phyloP scores from a whole-genome alignment of 1,140 invertebrate species.

The Frieseomelitta varia region DNA sequence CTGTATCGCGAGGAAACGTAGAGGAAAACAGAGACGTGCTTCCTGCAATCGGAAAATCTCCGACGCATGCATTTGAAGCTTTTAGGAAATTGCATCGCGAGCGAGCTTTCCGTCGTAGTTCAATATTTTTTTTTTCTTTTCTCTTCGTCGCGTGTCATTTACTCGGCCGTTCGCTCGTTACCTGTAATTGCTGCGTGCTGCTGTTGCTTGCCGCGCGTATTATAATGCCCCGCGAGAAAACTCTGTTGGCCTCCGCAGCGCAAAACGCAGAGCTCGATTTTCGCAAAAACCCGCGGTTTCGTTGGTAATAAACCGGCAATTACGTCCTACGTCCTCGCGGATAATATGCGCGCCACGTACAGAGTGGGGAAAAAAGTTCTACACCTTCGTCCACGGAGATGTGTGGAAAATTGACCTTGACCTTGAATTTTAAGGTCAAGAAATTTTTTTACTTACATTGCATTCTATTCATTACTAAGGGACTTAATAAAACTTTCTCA shows the following conservation, averaged over 20 bases:
- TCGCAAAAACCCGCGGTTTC: not conserved
- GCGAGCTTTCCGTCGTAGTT: not conserved
- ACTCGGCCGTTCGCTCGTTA: constrained; percentile 30
- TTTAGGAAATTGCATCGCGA: not conserved
- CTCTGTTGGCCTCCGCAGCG: constrained; percentile 24
- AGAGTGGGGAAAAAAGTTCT: too few species aligned
- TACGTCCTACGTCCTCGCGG: constrained; percentile 2
- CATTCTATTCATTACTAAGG: too few species aligned
- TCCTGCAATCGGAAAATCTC: too few species aligned
- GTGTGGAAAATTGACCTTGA: too few species aligned
- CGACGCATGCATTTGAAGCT: too few species aligned
- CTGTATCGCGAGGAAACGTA: too few species aligned
- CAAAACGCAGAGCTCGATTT: constrained; percentile 20
- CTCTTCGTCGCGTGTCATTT: constrained; percentile 21
- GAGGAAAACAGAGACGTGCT: too few species aligned
- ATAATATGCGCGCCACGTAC: not conserved
- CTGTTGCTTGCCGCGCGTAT: not conserved
- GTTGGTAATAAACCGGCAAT: constrained; percentile 5
- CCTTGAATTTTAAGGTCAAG: too few species aligned
- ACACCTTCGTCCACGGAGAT: too few species aligned
- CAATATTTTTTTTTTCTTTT: not conserved
- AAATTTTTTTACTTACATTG: too few species aligned
- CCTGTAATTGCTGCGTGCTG: constrained; percentile 27
- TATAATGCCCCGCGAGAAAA: constrained; percentile 40
- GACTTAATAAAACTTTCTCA: too few species aligned